phyloP scores from a whole-genome alignment of 2,888 invertebrate species.

The Teleogryllus oceanicus region DNA sequence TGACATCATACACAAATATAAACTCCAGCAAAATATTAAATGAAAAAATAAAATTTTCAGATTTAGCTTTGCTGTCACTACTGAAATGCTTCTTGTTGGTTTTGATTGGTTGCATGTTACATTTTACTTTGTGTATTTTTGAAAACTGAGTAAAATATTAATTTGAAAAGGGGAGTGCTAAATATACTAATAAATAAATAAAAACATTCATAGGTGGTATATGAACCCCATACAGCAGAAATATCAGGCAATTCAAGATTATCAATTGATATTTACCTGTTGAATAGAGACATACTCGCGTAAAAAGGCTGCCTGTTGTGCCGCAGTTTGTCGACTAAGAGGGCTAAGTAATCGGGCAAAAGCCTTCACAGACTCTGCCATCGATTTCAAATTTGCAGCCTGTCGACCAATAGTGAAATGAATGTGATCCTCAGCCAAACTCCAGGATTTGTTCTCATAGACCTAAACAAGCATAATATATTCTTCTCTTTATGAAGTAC shows the following conservation, averaged over 20 bases:
- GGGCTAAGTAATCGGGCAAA: slow-evolving; percentile 74
- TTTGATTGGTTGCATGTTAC: not conserved
- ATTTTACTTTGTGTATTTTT: not conserved
- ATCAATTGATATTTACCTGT: slow-evolving; percentile 55
- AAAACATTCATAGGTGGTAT: too few relatives aligned
- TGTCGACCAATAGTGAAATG: slow-evolving; percentile 90
- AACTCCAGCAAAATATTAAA: not conserved
- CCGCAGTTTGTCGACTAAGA: slow-evolving; percentile 64
- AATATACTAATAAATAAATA: too few relatives aligned
- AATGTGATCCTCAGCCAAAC: slow-evolving; percentile 91
- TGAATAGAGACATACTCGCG: slow-evolving; percentile 83
- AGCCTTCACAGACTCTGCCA: slow-evolving; percentile 67
- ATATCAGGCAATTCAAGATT: too few relatives aligned
- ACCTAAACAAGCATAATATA: slow-evolving; percentile 51
- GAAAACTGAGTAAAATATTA: not conserved
- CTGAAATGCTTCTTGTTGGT: not conserved
- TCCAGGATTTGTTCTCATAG: slow-evolving; percentile 78
- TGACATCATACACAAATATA: too few relatives aligned
- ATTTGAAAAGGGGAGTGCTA: not conserved
- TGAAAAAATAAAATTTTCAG: not conserved
- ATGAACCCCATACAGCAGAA: too few relatives aligned
- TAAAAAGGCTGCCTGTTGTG: slow-evolving; percentile 76
- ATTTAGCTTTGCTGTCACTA: not conserved
- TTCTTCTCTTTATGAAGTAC: too few relatives aligned
- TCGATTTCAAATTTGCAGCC: slow-evolving; percentile 73